These are phyloP conservation scores for Himalopsyche kuldschensis DNA, from an alignment of 2,888 invertebrate species.

Conservation along the genomic window DNA sequence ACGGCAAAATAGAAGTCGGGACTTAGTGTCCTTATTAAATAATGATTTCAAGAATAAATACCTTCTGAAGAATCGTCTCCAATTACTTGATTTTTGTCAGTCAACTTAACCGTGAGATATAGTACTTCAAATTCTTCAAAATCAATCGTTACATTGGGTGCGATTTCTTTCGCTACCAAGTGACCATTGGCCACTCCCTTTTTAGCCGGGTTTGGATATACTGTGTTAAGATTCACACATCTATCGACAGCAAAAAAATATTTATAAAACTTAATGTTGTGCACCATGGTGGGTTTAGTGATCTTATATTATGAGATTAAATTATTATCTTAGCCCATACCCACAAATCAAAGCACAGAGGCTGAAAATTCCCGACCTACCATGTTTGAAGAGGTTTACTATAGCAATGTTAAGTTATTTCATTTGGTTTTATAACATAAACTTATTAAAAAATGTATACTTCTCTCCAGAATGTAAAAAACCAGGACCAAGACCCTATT, in stretches of 20 bases:
- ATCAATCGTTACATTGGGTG: conserved; percentile 55
- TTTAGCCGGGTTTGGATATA: conserved; percentile 45
- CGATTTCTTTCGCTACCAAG: conserved; percentile 50
- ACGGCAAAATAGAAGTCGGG: neutral
- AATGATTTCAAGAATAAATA: neutral
- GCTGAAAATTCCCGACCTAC: too few relatives aligned
- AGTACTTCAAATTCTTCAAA: conserved; percentile 64
- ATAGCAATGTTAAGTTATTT: too few relatives aligned
- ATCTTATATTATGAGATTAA: too few relatives aligned
- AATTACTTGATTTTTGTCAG: conserved; percentile 55
- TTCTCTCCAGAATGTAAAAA: too few relatives aligned
- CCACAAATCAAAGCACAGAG: too few relatives aligned
- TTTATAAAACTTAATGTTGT: too few relatives aligned
- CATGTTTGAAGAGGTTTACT: too few relatives aligned
- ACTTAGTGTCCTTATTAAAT: neutral
- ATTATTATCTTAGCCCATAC: too few relatives aligned
- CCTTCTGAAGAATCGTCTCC: conserved; percentile 45
- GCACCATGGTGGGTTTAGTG: too few relatives aligned
- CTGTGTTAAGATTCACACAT: conserved; percentile 52
- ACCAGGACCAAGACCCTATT: too few relatives aligned
- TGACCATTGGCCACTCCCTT: conserved; percentile 49
- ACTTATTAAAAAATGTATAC: too few relatives aligned
- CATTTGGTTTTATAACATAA: too few relatives aligned
- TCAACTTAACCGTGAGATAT: conserved; percentile 57
- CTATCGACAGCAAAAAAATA: conserved; percentile 43